Percentiles rank a stretch among this genome's conserved stretches.
Evolutionary conservation across 2,113 vertebrate genomes (phyloP).

Genomic region (Cinclus cinclus): DNA sequence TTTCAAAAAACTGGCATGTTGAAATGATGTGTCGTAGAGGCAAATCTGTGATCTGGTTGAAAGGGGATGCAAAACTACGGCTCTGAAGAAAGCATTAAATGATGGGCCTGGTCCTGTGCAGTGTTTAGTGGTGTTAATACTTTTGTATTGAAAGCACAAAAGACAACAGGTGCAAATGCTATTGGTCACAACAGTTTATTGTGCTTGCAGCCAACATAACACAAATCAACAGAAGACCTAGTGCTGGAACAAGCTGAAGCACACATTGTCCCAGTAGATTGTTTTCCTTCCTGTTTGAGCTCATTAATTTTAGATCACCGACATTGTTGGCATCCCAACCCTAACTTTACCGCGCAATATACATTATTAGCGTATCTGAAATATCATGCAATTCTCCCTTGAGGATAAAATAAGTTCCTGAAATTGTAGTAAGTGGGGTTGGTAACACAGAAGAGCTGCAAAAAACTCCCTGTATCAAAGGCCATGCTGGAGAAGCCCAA

Average conservation of each 20-base stretch:
- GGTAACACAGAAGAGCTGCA: not conserved
- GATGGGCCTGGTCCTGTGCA: not conserved
- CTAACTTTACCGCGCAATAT: not conserved
- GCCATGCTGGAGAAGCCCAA: not conserved
- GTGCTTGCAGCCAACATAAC: not conserved
- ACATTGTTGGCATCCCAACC: not conserved
- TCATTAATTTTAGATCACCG: not conserved
- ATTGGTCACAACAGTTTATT: not conserved
- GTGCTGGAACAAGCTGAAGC: not conserved
- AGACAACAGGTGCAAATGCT: not conserved
- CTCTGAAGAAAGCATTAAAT: not conserved
- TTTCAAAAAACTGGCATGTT: not conserved
- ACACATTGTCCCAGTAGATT: not conserved
- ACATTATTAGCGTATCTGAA: not conserved
- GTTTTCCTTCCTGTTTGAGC: conserved; percentile 14
- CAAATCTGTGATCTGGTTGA: not conserved
- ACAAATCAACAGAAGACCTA: not conserved
- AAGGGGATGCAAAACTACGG: not conserved
- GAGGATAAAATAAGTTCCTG: not conserved
- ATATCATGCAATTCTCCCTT: rapidly evolving
- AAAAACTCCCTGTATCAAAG: not conserved
- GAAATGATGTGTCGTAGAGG: not conserved
- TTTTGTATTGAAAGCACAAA: not conserved
- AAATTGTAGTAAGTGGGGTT: not conserved
- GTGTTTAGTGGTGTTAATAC: not conserved